Percentiles rank a stretch among this genome's conserved stretches.
Evolutionary conservation across 2,797 vertebrate genomes (phyloP).

Genomic region (Gallinago nigripennis): DNA sequence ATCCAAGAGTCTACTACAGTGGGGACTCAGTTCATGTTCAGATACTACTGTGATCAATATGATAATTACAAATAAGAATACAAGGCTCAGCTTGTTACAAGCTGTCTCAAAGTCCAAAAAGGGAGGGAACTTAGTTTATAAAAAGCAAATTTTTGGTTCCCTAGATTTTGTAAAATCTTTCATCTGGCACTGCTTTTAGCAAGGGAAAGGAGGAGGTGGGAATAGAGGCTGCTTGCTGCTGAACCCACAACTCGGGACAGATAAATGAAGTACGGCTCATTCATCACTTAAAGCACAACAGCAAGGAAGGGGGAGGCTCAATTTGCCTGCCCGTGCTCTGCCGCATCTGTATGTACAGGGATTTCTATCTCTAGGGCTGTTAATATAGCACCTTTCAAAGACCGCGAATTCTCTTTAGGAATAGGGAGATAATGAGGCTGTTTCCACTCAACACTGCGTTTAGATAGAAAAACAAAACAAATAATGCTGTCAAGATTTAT

Average conservation of each 20-base stretch:
- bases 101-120: neutral
- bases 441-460: constrained; percentile 31
- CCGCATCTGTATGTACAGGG: neutral
- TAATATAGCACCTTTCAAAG: constrained; percentile 14
- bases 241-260: neutral
- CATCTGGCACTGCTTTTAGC: neutral
- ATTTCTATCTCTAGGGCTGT: constrained; percentile 20
- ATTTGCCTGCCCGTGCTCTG: neutral
- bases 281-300: neutral
- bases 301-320: neutral
- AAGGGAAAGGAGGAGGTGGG: neutral
- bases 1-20: neutral
- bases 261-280: neutral
- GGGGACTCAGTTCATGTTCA: neutral
- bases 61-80: neutral
- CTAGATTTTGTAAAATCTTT: neutral
- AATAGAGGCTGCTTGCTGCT: neutral
- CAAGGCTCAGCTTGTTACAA: neutral
- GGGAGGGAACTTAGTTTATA: neutral
- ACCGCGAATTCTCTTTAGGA: constrained; percentile 2
- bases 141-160: neutral
- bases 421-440: constrained; percentile 43
- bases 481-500: constrained; percentile 28
- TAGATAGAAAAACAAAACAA: constrained; percentile 56
- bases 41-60: neutral